Conservation (phyloP, 2,113 vertebrate genomes). For the Rutilus rutilus region DNA sequence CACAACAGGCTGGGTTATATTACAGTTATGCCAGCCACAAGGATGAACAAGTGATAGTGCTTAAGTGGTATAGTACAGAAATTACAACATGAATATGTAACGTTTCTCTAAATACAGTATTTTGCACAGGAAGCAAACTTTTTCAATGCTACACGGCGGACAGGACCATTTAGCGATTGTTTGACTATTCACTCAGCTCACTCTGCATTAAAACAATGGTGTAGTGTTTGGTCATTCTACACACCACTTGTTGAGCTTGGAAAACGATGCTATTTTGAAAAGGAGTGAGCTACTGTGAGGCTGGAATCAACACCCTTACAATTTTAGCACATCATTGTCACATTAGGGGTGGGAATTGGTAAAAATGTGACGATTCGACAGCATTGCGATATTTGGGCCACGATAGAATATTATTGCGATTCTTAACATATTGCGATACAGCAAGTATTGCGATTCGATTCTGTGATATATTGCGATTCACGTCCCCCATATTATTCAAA, state of each 20-base stretch:
- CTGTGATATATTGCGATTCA: too few relatives aligned
- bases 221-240: neutral
- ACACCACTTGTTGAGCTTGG: neutral
- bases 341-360: too few relatives aligned
- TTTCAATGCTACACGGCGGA: neutral
- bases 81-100: too few relatives aligned
- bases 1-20: neutral
- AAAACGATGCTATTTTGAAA: neutral
- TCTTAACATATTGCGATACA: too few relatives aligned
- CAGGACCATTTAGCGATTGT: neutral
- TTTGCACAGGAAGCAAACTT: neutral
- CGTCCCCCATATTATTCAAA: too few relatives aligned
- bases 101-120: neutral
- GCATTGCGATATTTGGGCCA: too few relatives aligned
- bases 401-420: too few relatives aligned
- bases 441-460: too few relatives aligned
- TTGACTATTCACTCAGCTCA: neutral
- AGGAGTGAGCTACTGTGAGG: neutral
- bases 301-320: neutral
- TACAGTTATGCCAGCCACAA: neutral
- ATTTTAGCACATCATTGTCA: neutral
- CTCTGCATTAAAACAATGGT: neutral
- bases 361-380: too few relatives aligned
- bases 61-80: neutral
- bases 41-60: neutral